A percentile compares a stretch with the other conserved stretches of the same genome.
These are phyloP conservation scores for Coelopa pilipes DNA, from an alignment of 2,888 invertebrate species.

Conservation along the genomic window DNA sequence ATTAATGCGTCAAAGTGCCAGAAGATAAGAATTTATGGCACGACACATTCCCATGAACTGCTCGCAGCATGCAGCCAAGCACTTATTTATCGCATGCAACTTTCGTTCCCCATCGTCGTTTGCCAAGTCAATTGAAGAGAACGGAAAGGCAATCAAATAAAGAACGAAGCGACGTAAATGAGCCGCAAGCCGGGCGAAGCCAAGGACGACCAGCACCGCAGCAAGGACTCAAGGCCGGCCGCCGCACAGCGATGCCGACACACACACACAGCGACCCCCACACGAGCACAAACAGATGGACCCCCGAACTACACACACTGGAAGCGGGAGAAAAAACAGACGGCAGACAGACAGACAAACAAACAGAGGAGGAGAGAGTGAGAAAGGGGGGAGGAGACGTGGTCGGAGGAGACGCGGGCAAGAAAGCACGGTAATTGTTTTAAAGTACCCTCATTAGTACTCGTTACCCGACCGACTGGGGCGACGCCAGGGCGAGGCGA, in stretches of 20 bases:
- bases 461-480: conserved; percentile 11
- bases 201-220: not conserved
- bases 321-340: not conserved
- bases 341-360: not conserved
- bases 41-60: too few relatives aligned
- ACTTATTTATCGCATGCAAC: conserved; percentile 3
- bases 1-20: not conserved
- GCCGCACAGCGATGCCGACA: not conserved
- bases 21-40: too few relatives aligned
- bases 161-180: not conserved
- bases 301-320: too few relatives aligned
- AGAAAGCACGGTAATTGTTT: conserved; percentile 28
- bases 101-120: not conserved
- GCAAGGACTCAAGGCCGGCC: not conserved
- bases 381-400: not conserved
- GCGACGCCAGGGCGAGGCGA: not conserved
- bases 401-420: not conserved
- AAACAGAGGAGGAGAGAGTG: not conserved
- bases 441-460: conserved; percentile 35
- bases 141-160: not conserved
- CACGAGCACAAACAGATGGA: not conserved
- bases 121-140: not conserved
- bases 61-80: too few relatives aligned
- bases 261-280: not conserved
- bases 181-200: not conserved